Conservation (phyloP, 2,113 vertebrate genomes). For the Sylvia atricapilla region DNA sequence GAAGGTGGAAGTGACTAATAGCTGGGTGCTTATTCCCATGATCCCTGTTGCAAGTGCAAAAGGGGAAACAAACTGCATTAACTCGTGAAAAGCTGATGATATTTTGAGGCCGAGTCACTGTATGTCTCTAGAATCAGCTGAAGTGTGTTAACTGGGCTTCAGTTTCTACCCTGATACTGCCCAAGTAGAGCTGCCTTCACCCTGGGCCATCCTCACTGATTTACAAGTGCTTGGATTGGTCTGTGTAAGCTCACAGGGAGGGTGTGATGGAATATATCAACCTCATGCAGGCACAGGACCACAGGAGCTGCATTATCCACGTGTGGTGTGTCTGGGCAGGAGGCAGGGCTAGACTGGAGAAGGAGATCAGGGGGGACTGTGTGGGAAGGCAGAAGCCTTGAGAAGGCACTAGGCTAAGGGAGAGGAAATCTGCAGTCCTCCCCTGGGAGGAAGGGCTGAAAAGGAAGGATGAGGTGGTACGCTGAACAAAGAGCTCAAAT, state of each 20-base stretch:
- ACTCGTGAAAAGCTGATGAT: neutral
- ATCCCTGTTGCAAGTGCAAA: neutral
- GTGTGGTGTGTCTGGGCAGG: neutral
- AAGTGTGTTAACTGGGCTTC: neutral
- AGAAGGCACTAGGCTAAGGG: neutral
- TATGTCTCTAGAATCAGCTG: neutral
- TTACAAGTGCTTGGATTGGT: neutral
- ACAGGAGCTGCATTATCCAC: neutral
- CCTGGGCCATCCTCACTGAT: neutral
- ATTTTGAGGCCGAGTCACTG: neutral
- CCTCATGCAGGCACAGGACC: neutral
- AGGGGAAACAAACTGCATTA: neutral
- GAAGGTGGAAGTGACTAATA: constrained; percentile 58
- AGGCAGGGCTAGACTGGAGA: neutral
- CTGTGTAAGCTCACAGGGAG: neutral
- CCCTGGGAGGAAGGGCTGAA: constrained; percentile 23
- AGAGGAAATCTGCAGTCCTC: neutral
- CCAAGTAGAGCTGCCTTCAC: neutral
- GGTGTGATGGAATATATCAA: neutral
- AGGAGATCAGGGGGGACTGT: neutral
- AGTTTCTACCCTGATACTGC: neutral
- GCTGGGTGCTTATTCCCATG: constrained; percentile 25
- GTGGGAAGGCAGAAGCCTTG: neutral
- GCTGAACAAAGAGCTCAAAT: neutral
- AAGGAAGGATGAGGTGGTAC: constrained; percentile 40